Conservation (phyloP, 1,140 invertebrate genomes). For the Thrips palmi region DNA sequence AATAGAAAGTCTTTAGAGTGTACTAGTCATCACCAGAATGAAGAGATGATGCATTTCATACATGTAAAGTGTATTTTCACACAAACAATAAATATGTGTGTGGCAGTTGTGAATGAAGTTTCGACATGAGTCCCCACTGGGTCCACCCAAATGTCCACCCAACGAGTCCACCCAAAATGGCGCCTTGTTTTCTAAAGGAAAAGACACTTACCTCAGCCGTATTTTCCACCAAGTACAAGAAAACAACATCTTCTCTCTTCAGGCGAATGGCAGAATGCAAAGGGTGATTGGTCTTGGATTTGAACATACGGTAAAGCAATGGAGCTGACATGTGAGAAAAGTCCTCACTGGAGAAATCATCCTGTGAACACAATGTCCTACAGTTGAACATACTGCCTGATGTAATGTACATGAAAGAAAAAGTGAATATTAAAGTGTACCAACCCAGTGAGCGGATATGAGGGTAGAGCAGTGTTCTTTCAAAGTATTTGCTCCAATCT, state of each 20-base stretch:
- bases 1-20: too few species aligned
- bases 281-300: slow-evolving; percentile 71
- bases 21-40: too few species aligned
- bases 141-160: too few species aligned
- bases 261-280: slow-evolving; percentile 77
- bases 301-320: slow-evolving; percentile 76
- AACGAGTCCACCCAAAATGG: too few species aligned
- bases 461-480: slow-evolving; percentile 76
- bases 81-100: too few species aligned
- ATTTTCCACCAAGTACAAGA: slow-evolving; percentile 81
- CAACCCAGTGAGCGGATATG: slow-evolving; percentile 82
- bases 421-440: slow-evolving; percentile 2
- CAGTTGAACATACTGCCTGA: not conserved
- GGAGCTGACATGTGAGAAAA: slow-evolving; percentile 84
- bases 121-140: too few species aligned
- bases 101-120: too few species aligned
- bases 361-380: slow-evolving; percentile 25
- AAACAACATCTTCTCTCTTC: slow-evolving; percentile 81
- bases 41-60: too few species aligned
- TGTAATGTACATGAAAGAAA: not conserved
- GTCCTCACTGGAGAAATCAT: slow-evolving; percentile 77
- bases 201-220: slow-evolving; percentile 55
- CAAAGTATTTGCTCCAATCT: slow-evolving; percentile 58
- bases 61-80: too few species aligned
- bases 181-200: not conserved